Conservation (phyloP, 92 coral and sea anemone species). For the Pocillopora meandrina region DNA sequence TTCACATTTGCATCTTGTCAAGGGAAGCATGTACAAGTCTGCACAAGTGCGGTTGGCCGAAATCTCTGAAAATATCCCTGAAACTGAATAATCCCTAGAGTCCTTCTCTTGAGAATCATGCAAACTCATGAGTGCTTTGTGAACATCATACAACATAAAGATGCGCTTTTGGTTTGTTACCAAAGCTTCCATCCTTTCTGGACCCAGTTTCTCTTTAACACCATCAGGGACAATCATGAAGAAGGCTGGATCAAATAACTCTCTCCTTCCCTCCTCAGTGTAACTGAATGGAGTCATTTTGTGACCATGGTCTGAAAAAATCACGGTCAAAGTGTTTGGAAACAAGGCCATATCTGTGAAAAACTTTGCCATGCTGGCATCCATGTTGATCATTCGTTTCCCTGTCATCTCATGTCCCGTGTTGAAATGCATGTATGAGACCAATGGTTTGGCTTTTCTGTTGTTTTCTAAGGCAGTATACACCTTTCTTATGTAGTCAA, state of each 20-base stretch:
- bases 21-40: slow-evolving; percentile 70
- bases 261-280: slow-evolving; percentile 21
- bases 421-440: slow-evolving; percentile 69
- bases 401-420: slow-evolving; percentile 73
- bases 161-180: slow-evolving; percentile 75
- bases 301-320: slow-evolving; percentile 8
- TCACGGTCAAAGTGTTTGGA: background rate
- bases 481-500: too few species aligned
- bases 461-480: too few species aligned
- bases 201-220: slow-evolving; percentile 63
- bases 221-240: slow-evolving; percentile 72
- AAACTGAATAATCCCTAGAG: slow-evolving; percentile 50
- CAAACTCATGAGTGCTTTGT: slow-evolving; percentile 78
- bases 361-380: slow-evolving; percentile 60
- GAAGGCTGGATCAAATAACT: slow-evolving; percentile 27
- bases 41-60: slow-evolving; percentile 76
- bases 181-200: slow-evolving; percentile 62
- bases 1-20: slow-evolving; percentile 78
- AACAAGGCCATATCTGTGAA: slow-evolving; percentile 32
- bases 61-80: slow-evolving; percentile 60
- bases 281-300: background rate
- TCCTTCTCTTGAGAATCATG: slow-evolving; percentile 42
- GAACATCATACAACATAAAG: slow-evolving; percentile 68
- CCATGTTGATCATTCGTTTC: slow-evolving; percentile 60
- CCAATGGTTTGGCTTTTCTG: slow-evolving; percentile 35